Evolutionary conservation across 2,888 invertebrate genomes (phyloP), one percentile per base, ranked within the genome.

Genomic region (Ophonus ardosiacus): DNA sequence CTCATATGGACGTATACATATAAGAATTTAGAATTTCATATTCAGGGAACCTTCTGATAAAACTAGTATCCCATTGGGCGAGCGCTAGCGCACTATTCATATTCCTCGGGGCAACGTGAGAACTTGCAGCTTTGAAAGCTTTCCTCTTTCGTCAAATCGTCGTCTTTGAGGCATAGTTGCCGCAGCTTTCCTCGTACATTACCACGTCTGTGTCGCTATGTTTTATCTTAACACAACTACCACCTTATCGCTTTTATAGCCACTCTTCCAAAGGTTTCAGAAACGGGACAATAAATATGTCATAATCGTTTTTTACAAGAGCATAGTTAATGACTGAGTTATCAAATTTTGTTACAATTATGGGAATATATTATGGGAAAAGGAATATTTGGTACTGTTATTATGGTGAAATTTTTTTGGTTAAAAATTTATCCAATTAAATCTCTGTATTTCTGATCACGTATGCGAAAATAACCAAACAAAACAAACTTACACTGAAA

Each of bases 211-310:
- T 51, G 43, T 51, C 43, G 43, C 43, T 51, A 8, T 51, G 13
- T 51, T 51, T 51, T 51, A 51, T 51, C 43, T 51, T 51, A 51
- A 8, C 13, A 13, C 43, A 51, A 51, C 43, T 51, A 51, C 13
- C 13, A 13, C 43, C 68, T 68, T 68, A 68, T 68, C 68, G 31
- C 31, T 38, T 68, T 68, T 68, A 68, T 68, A 15, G 40, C 68
- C 68, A 68, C 68, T 68, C 24, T 40, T 31, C 7, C 15, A 15
- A 68, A 31, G n/a, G 40, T 31, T 63, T 63, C 21, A 63, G 21
- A 63, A 18, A 18, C 21, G 21, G 13, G 8, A 10, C 68, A 68
- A 68, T 68, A 68, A 68, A 68, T 68, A 68, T 68, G 68, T 68
- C 68, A 40, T 43, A 74, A 74, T 17, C 3, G 40, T 74, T 74